Percentiles rank a stretch among this genome's conserved stretches.
Evolutionary conservation across 2,113 vertebrate species (phyloP).

Genomic region (Merops nubicus): DNA sequence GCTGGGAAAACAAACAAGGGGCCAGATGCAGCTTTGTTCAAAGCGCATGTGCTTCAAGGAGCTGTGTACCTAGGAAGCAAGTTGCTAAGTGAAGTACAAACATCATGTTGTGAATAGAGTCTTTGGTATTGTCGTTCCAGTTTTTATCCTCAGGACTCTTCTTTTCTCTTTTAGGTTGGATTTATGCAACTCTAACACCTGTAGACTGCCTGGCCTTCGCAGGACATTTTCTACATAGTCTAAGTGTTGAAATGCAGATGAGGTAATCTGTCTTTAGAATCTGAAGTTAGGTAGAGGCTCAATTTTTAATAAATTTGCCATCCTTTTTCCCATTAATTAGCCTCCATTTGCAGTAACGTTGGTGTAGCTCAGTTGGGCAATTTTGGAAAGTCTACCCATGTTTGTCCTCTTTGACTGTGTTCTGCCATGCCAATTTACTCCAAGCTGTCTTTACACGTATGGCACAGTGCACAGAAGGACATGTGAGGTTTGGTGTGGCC

Average conservation of each 20-base stretch:
- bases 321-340: neutral
- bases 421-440: fast-evolving
- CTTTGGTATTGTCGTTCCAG: neutral
- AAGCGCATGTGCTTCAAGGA: neutral
- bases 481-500: neutral
- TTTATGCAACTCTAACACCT: constrained; percentile 95
- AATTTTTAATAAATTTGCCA: neutral
- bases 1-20: neutral
- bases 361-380: neutral
- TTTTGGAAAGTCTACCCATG: neutral
- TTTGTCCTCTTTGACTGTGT: fast-evolving
- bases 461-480: fast-evolving
- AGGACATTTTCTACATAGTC: constrained; percentile 95
- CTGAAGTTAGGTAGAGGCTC: neutral
- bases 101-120: neutral
- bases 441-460: neutral
- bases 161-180: constrained; percentile 85
- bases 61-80: neutral
- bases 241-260: constrained; percentile 98
- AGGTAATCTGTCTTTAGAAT: constrained; percentile 76
- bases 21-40: neutral
- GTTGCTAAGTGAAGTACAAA: neutral
- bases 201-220: constrained; percentile 96
- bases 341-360: neutral
- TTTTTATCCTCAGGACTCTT: neutral